Evolutionary conservation across 2,797 vertebrate species (phyloP), one percentile per base, ranked within the genome.

Genomic region (Valencia hispanica): DNA sequence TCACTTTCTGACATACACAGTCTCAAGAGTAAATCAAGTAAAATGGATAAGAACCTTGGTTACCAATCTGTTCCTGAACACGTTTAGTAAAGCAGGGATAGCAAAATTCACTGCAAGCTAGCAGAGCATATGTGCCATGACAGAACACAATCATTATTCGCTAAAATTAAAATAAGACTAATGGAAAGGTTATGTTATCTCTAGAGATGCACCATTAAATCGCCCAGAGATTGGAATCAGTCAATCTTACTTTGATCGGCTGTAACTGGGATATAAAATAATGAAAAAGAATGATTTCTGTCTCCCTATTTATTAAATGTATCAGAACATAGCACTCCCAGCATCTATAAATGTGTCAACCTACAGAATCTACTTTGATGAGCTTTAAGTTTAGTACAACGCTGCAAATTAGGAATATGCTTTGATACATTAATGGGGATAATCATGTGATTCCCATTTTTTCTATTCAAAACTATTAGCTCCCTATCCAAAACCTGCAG

Each of bases 21-120:
- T 20, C 18, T 78, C 85, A 76, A 73, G n/a, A 84, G 57, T 69
- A 17, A 86, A 47, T 70, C 55, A 20, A 81, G 53, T 69, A 74
- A 86, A 86, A 18, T 59, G 70, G 85, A 90, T 74, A 47, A 43
- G 74, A 81, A 73, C 20, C 39, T 68, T 27, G 17, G 34, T 71
- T 74, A 65, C 73, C 76, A 48, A 20, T 5, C 79, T 51, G 78
- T 39, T 73, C 22, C 30, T 70, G 32, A 71, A 84, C 83, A 74
- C 53, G 41, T 68, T 75, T 20, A 22, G 59, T 22, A 70, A 61
- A 76, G 65, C 20, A 69, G 36, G 69, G 72, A 73, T 50, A 39
- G 43, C 74, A 84, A 75, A 79, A 34, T 72, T 82, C 55, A 80
- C 69, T 76, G 3, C 39, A 72, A 80, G 65, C 63, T 34, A 72